Evolutionary conservation across 2,113 vertebrate species (phyloP).

Genomic region (Nesospiza acunhae): DNA sequence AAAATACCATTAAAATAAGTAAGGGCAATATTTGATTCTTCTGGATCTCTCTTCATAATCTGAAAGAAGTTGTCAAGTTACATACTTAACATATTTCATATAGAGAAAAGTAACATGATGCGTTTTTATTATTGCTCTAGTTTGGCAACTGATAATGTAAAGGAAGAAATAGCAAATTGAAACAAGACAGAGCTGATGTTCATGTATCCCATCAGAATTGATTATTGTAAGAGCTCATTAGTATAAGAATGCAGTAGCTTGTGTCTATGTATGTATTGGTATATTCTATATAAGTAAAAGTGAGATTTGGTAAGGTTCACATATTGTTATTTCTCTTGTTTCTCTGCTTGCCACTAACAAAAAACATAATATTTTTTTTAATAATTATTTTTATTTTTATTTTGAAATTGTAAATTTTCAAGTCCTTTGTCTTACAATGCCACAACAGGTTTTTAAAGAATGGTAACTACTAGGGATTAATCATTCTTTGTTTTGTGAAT

Average conservation of each 20-base stretch:
- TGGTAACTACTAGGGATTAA: not conserved
- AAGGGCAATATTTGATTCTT: not conserved
- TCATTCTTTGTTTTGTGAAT: not conserved
- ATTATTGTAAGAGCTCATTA: not conserved
- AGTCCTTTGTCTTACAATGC: not conserved
- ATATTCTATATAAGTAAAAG: not conserved
- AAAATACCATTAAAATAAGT: not conserved
- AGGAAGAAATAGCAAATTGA: not conserved
- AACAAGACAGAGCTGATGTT: not conserved
- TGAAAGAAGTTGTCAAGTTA: not conserved
- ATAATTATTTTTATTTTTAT: not conserved
- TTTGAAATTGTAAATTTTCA: not conserved
- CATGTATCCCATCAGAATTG: not conserved
- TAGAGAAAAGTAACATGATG: not conserved
- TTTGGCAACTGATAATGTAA: not conserved
- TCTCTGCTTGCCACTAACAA: not conserved
- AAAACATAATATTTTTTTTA: not conserved
- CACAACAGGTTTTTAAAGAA: not conserved
- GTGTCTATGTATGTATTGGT: not conserved
- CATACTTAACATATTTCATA: not conserved
- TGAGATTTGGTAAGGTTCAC: not conserved
- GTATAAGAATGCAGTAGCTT: not conserved
- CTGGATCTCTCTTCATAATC: not conserved
- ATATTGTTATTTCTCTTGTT: not conserved
- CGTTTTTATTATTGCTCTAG: fast-evolving